Percentiles rank a stretch among this genome's conserved stretches.
Evolutionary conservation across 2,113 vertebrate genomes (phyloP).

Genomic region (Microtus pennsylvanicus): DNA sequence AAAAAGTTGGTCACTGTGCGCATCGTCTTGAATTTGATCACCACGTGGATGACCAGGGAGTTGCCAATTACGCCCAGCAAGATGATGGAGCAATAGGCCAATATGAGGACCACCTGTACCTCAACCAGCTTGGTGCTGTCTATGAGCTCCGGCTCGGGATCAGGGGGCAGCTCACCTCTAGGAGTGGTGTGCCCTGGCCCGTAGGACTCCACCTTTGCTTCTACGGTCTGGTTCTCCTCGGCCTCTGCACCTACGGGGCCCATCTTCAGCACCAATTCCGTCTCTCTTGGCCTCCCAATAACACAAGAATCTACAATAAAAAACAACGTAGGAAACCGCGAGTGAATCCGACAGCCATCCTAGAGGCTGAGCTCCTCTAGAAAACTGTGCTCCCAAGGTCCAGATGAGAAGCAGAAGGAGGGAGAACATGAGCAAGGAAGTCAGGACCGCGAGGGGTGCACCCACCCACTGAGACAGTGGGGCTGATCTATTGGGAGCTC

Average conservation of each 20-base stretch:
- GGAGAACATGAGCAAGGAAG: too few species aligned
- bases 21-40: constrained; percentile 95
- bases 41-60: constrained; percentile 95
- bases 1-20: constrained; percentile 97
- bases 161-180: constrained; percentile 77
- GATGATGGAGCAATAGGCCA: constrained; percentile 96
- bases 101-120: constrained; percentile 93
- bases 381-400: neutral
- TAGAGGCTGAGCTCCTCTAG: neutral
- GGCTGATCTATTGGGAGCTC: too few species aligned
- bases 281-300: neutral
- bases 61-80: constrained; percentile 94
- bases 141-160: constrained; percentile 87
- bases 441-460: too few species aligned
- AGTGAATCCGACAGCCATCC: neutral
- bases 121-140: constrained; percentile 94
- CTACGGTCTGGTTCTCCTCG: constrained; percentile 87
- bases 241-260: constrained; percentile 83
- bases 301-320: constrained; percentile 40
- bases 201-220: constrained; percentile 80
- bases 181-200: constrained; percentile 79
- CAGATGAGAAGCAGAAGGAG: too few species aligned
- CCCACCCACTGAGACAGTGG: too few species aligned
- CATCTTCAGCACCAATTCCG: constrained; percentile 74
- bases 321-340: neutral